These are phyloP conservation scores for Tachysurus vachellii DNA, from an alignment of 2,113 vertebrate species.

Conservation along the genomic window DNA sequence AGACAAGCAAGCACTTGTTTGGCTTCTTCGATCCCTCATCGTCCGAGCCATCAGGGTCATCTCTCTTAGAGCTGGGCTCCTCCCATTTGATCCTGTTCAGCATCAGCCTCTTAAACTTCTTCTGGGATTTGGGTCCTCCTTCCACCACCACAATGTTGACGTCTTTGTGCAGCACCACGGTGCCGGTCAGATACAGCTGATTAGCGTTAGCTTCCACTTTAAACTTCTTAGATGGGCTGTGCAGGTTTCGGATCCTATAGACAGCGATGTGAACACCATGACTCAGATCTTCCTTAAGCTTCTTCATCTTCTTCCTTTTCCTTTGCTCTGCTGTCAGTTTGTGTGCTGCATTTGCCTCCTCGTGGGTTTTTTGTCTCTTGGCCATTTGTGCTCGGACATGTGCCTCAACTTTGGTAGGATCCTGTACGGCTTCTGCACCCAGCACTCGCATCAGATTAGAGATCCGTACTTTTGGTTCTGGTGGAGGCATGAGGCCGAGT, in stretches of 20 bases:
- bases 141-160: conserved; percentile 98
- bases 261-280: conserved; percentile 90
- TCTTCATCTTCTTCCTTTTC: conserved; percentile 98
- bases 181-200: conserved; percentile 93
- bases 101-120: conserved; percentile 97
- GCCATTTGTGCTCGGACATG: conserved; percentile 97
- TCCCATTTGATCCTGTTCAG: conserved; percentile 94
- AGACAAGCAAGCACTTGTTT: conserved; percentile 94
- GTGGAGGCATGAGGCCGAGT: conserved; percentile 94
- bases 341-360: conserved; percentile 94
- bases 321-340: conserved; percentile 94
- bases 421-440: conserved; percentile 96
- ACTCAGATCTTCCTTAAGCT: conserved; percentile 92
- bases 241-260: conserved; percentile 94
- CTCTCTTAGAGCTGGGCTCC: conserved; percentile 89
- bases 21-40: conserved; percentile 89
- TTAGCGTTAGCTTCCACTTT: conserved; percentile 96
- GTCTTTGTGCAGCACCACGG: conserved; percentile 95
- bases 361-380: conserved; percentile 95
- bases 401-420: conserved; percentile 95
- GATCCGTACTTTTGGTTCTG: conserved; percentile 97
- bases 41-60: conserved; percentile 85
- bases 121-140: conserved; percentile 97
- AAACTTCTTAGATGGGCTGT: conserved; percentile 98
- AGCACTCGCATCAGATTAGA: conserved; percentile 97